These are phyloP conservation scores for Drosophila nr. perissopoda DNA, from an alignment of 2,888 invertebrate genomes.

Conservation along the genomic window DNA sequence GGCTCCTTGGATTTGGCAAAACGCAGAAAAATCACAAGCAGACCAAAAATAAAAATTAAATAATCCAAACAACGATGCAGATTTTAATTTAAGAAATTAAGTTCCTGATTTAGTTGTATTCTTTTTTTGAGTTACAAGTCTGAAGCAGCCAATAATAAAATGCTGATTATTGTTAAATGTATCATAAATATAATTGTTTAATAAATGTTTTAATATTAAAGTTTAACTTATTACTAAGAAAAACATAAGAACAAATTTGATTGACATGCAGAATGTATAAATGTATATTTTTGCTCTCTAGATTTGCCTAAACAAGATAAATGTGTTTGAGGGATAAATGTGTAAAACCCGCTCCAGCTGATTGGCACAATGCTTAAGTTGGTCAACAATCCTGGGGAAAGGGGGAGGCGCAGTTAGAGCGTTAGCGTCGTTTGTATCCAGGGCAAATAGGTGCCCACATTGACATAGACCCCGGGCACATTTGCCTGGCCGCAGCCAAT, in stretches of 20 bases:
- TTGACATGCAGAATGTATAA: background rate
- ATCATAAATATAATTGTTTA: background rate
- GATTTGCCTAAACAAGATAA: background rate
- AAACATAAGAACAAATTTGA: background rate
- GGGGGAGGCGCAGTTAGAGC: conserved; percentile 21
- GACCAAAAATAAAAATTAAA: background rate
- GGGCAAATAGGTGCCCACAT: conserved; percentile 88
- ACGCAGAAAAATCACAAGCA: background rate
- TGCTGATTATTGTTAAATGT: background rate
- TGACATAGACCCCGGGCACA: conserved; percentile 92
- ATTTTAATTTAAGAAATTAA: background rate
- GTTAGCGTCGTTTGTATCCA: conserved; percentile 87
- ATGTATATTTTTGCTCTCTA: background rate
- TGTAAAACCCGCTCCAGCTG: no score
- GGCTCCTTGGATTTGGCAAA: background rate
- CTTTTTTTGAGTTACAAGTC: no score
- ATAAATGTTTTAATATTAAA: background rate
- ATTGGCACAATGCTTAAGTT: background rate
- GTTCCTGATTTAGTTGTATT: background rate
- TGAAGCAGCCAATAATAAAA: background rate
- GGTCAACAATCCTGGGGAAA: background rate
- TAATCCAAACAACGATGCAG: background rate
- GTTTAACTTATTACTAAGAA: background rate
- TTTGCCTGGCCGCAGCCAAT: conserved; percentile 88
- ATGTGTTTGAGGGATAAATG: background rate